Evolutionary conservation across 1,140 invertebrate genomes (phyloP), one percentile per base, ranked within the genome.

Genomic region (Pseudomyrmex concolor): DNA sequence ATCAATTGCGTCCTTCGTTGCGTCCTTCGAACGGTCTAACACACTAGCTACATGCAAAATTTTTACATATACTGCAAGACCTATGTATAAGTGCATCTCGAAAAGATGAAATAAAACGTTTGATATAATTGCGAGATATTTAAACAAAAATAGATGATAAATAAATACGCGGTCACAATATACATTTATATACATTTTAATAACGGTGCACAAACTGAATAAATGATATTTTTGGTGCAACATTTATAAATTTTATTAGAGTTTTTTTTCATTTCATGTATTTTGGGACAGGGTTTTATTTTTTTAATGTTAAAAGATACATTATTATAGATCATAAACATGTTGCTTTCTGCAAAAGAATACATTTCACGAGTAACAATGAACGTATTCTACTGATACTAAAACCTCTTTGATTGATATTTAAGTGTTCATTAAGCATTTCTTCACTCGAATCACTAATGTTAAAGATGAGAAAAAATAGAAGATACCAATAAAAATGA

Each of bases 1-100:
- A 57, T 83, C 73, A 76, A 83, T 64, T 48, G 51, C 12, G 13
- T 66, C 22, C 12, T 60, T 74, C 12, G 25, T 25, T n/a, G n/a
- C n/a, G 43, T 43, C 59, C 62, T 70, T 50, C 51, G 15, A 68
- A 13, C 17, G 3, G 5, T 17, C 13, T 71, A 71, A 60, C 48
- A 15, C 34, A 34, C 34, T 7, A 34, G 34, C 34, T 34, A 7
- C 3, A 34, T 34, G 34, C 34, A 34, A 34, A 34, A 34, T 34
- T 34, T 34, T 34, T 34, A 7, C 34, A 34, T 34, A 34, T 34
- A 34, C 5, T 0, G 34, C 34, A 34, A 34, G 5, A 34, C 4
- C 34, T 34, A 34, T n/a, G n/a, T n/a, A n/a, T 34, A 51, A n/a
- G 25, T 68, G 5, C 43, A 59, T n/a, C 1, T 48, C 34, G 4